These are phyloP conservation scores for Drosophila kanapiae DNA, from an alignment of 1,140 invertebrate genomes.

Conservation along the genomic window DNA sequence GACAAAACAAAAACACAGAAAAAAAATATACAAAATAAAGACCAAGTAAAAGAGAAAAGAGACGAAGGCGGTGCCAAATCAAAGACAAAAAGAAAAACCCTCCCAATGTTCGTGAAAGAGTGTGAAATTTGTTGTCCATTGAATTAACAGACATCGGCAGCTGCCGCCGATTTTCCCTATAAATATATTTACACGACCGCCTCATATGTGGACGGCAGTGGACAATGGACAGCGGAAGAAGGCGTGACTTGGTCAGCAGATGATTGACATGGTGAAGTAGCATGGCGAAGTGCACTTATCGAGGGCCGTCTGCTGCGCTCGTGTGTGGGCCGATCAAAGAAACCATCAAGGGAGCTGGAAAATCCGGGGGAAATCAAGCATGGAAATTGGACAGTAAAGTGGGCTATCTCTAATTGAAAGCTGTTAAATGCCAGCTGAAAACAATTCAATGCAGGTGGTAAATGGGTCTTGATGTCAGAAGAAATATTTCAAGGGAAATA, in stretches of 20 bases:
- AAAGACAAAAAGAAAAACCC: conserved; percentile 47
- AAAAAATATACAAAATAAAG: neutral
- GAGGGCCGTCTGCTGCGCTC: conserved; percentile 13
- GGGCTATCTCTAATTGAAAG: conserved; percentile 29
- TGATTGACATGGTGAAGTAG: conserved; percentile 31
- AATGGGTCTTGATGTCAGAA: neutral
- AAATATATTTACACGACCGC: conserved; percentile 4
- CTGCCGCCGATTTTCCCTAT: conserved; percentile 43
- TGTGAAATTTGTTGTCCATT: conserved; percentile 49
- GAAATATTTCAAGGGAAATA: neutral
- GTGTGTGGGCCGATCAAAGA: conserved; percentile 41
- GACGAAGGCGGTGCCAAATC: conserved; percentile 37
- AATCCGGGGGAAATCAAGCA: conserved; percentile 22
- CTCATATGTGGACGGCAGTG: neutral
- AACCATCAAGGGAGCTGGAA: conserved; percentile 12
- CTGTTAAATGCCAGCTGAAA: conserved; percentile 28
- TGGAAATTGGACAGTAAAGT: conserved; percentile 25
- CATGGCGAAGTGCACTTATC: conserved; percentile 45
- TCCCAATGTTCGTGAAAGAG: conserved; percentile 35
- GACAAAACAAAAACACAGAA: conserved; percentile 14
- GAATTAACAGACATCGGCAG: conserved; percentile 50
- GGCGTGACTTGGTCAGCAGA: conserved; percentile 57
- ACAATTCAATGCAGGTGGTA: conserved; percentile 3
- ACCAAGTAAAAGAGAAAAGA: conserved; percentile 30
- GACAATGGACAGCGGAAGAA: conserved; percentile 28